A percentile compares a stretch with the other conserved stretches of the same genome.
Conservation (phyloP, 2,888 invertebrate species). For the Lottia gigantea region DNA sequence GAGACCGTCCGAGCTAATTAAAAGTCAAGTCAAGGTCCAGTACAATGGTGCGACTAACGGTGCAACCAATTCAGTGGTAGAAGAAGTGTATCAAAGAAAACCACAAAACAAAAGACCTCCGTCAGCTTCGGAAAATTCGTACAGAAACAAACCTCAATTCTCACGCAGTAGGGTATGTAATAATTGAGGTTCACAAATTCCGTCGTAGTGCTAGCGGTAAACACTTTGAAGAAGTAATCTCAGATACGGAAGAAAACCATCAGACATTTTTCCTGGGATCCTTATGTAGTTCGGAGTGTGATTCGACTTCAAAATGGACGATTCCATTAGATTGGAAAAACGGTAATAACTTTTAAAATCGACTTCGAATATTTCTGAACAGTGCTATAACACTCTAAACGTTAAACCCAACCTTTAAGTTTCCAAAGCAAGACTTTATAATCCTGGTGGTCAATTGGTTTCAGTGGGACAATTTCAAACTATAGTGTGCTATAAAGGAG, state of each 20-base stretch:
- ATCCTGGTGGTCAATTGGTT: neutral
- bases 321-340: neutral
- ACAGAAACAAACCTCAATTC: neutral
- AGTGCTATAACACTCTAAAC: neutral
- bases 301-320: neutral
- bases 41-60: constrained; percentile 7
- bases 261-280: constrained; percentile 20
- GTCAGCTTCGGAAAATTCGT: neutral
- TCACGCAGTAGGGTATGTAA: constrained; percentile 9
- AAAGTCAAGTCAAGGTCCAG: constrained; percentile 19
- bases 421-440: neutral
- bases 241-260: neutral
- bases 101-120: neutral
- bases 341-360: neutral
- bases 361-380: neutral
- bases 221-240: neutral
- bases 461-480: neutral
- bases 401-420: neutral
- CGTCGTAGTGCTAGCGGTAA: constrained; percentile 12
- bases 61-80: neutral
- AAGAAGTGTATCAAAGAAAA: neutral
- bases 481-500: neutral
- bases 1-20: constrained; percentile 22
- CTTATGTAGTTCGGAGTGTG: neutral
- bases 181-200: constrained; percentile 17